These are phyloP conservation scores for Tigriopus californicus DNA, from an alignment of 2,888 invertebrate genomes.

Conservation along the genomic window DNA sequence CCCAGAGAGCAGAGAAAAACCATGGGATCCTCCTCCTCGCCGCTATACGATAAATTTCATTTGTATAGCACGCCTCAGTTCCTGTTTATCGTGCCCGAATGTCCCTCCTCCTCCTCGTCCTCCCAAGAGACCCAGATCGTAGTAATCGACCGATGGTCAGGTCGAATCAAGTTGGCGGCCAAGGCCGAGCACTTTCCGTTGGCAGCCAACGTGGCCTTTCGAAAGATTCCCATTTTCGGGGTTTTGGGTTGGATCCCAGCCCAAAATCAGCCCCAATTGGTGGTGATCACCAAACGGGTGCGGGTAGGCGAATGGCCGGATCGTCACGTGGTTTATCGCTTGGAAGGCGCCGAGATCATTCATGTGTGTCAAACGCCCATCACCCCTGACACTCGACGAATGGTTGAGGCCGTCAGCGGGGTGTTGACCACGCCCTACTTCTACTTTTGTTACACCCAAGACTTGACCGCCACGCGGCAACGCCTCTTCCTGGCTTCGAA, in stretches of 20 bases:
- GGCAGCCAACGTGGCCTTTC: no score
- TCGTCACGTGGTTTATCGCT: slow-evolving; percentile 27
- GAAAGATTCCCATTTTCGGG: slow-evolving; percentile 45
- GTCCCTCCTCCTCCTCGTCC: no score
- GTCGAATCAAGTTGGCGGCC: no score
- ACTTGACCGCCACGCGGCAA: slow-evolving; percentile 78
- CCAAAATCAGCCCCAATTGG: slow-evolving; percentile 63
- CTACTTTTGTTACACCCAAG: slow-evolving; percentile 85
- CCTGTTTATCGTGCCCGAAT: no score
- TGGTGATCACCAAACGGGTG: slow-evolving; percentile 68
- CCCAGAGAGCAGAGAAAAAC: no score
- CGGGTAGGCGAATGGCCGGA: slow-evolving; percentile 42
- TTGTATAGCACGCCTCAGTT: no score
- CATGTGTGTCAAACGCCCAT: slow-evolving; percentile 53
- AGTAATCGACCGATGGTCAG: no score
- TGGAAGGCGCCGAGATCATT: slow-evolving; percentile 57
- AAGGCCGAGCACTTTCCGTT: no score
- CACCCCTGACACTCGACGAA: not conserved
- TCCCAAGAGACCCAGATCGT: no score
- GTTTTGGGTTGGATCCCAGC: slow-evolving; percentile 67
- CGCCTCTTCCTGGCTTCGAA: slow-evolving; percentile 61
- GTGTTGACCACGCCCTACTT: slow-evolving; percentile 65
- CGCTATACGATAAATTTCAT: no score
- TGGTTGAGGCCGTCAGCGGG: slow-evolving; percentile 45
- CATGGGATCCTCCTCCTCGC: no score